phyloP scores from a whole-genome alignment of 2,797 vertebrate genomes.

The Sebastes hubbsi region DNA sequence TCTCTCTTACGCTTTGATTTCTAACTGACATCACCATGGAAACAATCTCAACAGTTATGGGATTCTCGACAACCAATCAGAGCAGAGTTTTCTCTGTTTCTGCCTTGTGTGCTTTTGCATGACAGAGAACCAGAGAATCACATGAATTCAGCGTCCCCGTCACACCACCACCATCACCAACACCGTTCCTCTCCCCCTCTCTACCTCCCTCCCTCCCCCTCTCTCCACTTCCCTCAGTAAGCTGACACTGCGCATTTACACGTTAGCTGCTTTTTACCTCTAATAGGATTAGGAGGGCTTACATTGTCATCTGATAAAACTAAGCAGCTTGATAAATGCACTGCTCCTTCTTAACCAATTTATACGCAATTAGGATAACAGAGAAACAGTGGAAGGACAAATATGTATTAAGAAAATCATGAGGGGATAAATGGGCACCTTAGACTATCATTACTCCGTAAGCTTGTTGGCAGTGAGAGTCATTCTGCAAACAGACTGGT shows the following conservation, averaged over 20 bases:
- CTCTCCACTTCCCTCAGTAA: constrained; percentile 62
- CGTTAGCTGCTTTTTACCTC: constrained; percentile 88
- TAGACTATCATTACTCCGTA: constrained; percentile 10
- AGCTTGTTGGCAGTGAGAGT: constrained; percentile 20
- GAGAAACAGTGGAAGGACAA: constrained; percentile 83
- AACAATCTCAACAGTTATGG: neutral
- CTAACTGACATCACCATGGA: neutral
- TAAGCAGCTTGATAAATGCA: constrained; percentile 89
- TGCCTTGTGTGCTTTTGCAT: neutral
- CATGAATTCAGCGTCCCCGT: constrained; percentile 33
- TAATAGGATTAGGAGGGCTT: constrained; percentile 91
- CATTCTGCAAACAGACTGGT: neutral
- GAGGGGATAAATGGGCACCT: constrained; percentile 76
- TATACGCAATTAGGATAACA: constrained; percentile 89
- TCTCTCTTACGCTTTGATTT: neutral
- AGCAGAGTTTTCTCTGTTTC: neutral
- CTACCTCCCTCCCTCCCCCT: neutral
- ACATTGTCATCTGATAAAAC: constrained; percentile 93
- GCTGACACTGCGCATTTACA: constrained; percentile 90
- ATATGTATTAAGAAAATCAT: constrained; percentile 80
- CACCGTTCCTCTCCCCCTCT: neutral
- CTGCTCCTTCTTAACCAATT: constrained; percentile 89
- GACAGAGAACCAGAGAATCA: constrained; percentile 31
- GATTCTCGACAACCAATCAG: neutral
- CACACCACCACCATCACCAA: neutral